Conservation (phyloP, 2,888 invertebrate species). For the Beris chalybata region DNA sequence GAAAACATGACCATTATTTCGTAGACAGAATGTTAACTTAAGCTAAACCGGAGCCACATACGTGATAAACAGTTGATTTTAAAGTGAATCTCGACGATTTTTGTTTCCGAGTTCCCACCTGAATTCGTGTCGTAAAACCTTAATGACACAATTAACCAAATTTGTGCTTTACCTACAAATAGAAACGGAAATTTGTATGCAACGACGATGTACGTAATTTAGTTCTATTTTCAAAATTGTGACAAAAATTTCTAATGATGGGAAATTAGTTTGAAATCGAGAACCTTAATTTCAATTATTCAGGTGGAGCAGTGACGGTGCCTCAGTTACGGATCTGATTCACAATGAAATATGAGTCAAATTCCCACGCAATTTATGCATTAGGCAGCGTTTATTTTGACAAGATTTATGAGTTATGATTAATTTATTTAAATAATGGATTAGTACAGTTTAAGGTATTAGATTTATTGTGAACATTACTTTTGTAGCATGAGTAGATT, state of each 20-base stretch:
- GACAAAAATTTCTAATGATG: conserved; percentile 26
- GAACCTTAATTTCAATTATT: too few relatives aligned
- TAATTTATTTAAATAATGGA: too few relatives aligned
- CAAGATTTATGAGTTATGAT: too few relatives aligned
- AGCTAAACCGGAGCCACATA: neutral
- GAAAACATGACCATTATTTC: conserved; percentile 28
- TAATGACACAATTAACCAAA: conserved; percentile 33
- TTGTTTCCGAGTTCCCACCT: conserved; percentile 6
- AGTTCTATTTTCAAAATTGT: conserved; percentile 29
- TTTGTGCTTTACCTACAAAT: neutral
- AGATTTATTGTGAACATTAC: too few relatives aligned
- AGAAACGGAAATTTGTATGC: conserved; percentile 25
- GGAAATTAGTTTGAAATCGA: neutral
- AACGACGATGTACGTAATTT: conserved; percentile 16
- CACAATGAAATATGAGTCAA: too few relatives aligned
- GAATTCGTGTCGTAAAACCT: conserved; percentile 29
- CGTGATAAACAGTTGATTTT: neutral
- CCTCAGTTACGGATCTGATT: too few relatives aligned
- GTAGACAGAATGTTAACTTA: conserved; percentile 20
- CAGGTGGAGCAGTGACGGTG: too few relatives aligned
- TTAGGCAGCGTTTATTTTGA: too few relatives aligned
- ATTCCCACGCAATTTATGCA: too few relatives aligned
- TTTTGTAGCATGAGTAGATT: too few relatives aligned
- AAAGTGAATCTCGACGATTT: neutral
- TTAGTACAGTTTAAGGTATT: too few relatives aligned